A percentile compares a stretch with the other conserved stretches of the same genome.
Evolutionary conservation across 2,888 invertebrate species (phyloP).

Genomic region (Synanthedon vespiformis): DNA sequence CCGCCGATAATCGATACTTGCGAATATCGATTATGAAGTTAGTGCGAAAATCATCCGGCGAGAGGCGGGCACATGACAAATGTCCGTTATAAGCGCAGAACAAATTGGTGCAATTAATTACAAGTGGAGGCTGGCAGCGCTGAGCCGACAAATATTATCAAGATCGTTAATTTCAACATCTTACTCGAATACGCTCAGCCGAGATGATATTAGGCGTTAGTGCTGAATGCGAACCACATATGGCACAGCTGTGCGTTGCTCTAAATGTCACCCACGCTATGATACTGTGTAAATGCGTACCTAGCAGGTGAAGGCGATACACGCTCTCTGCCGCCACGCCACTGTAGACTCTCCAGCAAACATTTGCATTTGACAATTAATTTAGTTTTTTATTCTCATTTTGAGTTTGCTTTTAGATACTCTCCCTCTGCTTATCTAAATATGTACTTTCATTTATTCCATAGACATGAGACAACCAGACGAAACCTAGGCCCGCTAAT

Average conservation of each 20-base stretch:
- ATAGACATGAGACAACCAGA: too few species aligned
- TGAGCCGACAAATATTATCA: conserved; percentile 68
- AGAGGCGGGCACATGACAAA: conserved; percentile 59
- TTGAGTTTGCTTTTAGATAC: too few species aligned
- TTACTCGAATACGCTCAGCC: conserved; percentile 32
- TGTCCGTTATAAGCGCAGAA: conserved; percentile 64
- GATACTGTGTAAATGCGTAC: neutral
- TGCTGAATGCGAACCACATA: neutral
- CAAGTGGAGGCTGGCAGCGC: conserved; percentile 49
- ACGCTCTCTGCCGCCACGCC: too few species aligned
- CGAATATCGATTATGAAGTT: conserved; percentile 64
- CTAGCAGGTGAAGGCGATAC: neutral
- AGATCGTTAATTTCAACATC: conserved; percentile 67
- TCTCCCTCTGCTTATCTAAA: too few species aligned
- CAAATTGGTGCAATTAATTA: conserved; percentile 68
- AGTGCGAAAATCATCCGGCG: conserved; percentile 57
- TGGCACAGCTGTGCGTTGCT: neutral
- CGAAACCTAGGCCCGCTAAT: too few species aligned
- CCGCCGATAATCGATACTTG: conserved; percentile 42
- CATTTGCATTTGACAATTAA: neutral
- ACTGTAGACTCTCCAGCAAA: neutral
- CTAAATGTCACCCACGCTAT: neutral
- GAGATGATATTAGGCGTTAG: conserved; percentile 33
- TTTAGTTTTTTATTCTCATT: too few species aligned
- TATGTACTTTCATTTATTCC: too few species aligned